phyloP scores from a whole-genome alignment of 2,888 invertebrate species.

The Apamea anceps region DNA sequence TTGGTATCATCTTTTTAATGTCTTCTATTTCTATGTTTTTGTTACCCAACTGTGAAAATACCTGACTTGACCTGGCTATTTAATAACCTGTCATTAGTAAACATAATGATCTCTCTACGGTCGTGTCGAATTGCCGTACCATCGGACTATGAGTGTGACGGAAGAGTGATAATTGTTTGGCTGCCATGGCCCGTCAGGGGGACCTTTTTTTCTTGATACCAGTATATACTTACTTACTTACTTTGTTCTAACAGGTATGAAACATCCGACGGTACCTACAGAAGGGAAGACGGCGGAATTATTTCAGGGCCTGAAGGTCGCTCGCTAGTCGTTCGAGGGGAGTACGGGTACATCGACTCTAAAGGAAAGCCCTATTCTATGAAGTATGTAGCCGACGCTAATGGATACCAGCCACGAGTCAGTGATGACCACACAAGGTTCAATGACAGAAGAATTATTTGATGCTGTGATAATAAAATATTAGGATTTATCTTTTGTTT shows the following conservation, averaged over 20 bases:
- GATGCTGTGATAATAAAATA: conserved; percentile 54
- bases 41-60: not conserved
- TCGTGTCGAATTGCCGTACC: too few relatives aligned
- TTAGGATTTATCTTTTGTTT: conserved; percentile 22
- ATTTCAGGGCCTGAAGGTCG: conserved; percentile 68
- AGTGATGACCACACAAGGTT: conserved; percentile 77
- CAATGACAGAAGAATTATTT: conserved; percentile 85
- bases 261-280: conserved; percentile 88
- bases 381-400: conserved; percentile 91
- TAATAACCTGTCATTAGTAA: not conserved
- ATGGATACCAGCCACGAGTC: conserved; percentile 85
- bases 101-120: not conserved
- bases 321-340: conserved; percentile 80
- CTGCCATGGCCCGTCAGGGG: not conserved
- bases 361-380: conserved; percentile 83
- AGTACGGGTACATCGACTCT: conserved; percentile 89
- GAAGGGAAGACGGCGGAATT: conserved; percentile 87
- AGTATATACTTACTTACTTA: not conserved
- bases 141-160: too few relatives aligned
- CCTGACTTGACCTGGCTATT: not conserved
- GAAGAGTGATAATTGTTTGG: too few relatives aligned
- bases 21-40: not conserved
- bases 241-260: conserved; percentile 77
- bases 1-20: conserved; percentile 17
- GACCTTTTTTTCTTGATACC: not conserved